Evolutionary conservation across 1,140 invertebrate species (phyloP).

Genomic region (Drosophila kanapiae): DNA sequence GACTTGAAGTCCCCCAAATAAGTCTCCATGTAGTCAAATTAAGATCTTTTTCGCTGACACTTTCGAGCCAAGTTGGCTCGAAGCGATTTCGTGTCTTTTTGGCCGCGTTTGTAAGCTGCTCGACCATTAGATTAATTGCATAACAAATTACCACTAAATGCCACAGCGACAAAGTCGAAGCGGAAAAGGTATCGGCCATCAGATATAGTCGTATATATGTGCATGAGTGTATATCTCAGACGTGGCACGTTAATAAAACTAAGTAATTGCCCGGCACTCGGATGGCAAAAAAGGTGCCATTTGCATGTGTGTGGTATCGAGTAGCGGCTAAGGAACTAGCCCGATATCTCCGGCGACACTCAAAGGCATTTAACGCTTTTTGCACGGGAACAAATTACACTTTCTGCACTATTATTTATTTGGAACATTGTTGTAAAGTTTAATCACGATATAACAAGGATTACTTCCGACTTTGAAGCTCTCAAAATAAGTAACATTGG

Average conservation of each 20-base stretch:
- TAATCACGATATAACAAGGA: too few relatives aligned
- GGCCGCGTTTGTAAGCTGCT: slow-evolving; percentile 17
- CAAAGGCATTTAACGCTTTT: neutral
- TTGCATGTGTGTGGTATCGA: slow-evolving; percentile 12
- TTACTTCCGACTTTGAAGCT: neutral
- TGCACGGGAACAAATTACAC: too few relatives aligned
- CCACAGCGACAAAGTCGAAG: slow-evolving; percentile 31
- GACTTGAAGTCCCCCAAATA: neutral
- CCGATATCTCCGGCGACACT: neutral
- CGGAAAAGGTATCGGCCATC: slow-evolving; percentile 39
- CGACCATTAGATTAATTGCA: slow-evolving; percentile 43
- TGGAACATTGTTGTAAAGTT: too few relatives aligned
- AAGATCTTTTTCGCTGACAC: slow-evolving; percentile 23
- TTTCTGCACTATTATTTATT: too few relatives aligned
- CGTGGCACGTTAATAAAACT: slow-evolving; percentile 13
- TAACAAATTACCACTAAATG: slow-evolving; percentile 54
- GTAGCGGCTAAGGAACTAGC: neutral
- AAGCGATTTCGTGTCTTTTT: slow-evolving; percentile 23
- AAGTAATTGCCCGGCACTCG: slow-evolving; percentile 11
- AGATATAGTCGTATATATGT: slow-evolving; percentile 3
- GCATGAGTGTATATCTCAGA: neutral
- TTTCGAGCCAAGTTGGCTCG: slow-evolving; percentile 1
- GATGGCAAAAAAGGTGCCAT: slow-evolving; percentile 1
- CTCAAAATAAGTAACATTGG: too few relatives aligned
- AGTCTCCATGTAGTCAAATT: slow-evolving; percentile 5